These are phyloP conservation scores for Phasianus colchicus DNA, from an alignment of 2,113 vertebrate genomes.

Conservation along the genomic window DNA sequence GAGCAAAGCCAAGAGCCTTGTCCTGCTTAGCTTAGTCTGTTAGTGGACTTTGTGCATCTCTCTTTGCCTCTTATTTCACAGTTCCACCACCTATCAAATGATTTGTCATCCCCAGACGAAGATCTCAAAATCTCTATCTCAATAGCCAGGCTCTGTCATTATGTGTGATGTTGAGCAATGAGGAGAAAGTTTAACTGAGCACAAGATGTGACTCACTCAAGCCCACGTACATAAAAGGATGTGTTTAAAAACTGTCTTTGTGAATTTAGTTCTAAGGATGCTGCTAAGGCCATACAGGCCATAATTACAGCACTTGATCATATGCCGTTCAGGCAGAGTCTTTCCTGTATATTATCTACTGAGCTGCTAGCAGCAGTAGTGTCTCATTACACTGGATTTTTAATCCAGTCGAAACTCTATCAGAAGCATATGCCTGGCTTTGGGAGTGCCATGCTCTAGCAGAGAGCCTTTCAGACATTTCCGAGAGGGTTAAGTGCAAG, in stretches of 20 bases:
- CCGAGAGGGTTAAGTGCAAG: background rate
- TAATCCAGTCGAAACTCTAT: background rate
- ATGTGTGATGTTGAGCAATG: conserved; percentile 21
- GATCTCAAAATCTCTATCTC: background rate
- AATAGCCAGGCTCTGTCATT: conserved; percentile 21
- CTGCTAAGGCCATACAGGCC: background rate
- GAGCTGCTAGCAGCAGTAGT: background rate
- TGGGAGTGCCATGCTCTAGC: background rate
- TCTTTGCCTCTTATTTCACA: background rate
- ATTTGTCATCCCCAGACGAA: background rate
- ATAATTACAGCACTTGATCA: background rate
- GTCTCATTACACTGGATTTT: background rate
- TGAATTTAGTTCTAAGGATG: conserved; percentile 39
- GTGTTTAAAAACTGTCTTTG: conserved; percentile 17
- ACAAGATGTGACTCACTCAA: conserved; percentile 34
- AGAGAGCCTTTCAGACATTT: background rate
- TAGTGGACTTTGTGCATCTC: background rate
- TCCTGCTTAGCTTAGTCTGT: background rate
- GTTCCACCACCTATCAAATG: background rate
- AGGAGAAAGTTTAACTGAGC: conserved; percentile 56
- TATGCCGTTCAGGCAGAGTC: background rate
- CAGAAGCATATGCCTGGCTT: background rate
- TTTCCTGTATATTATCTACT: background rate
- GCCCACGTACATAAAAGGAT: conserved; percentile 41
- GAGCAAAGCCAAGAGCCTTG: background rate